Base-by-base conservation (phyloP, 1,140 invertebrate genomes). In the Leptinotarsa defecta region DNA sequence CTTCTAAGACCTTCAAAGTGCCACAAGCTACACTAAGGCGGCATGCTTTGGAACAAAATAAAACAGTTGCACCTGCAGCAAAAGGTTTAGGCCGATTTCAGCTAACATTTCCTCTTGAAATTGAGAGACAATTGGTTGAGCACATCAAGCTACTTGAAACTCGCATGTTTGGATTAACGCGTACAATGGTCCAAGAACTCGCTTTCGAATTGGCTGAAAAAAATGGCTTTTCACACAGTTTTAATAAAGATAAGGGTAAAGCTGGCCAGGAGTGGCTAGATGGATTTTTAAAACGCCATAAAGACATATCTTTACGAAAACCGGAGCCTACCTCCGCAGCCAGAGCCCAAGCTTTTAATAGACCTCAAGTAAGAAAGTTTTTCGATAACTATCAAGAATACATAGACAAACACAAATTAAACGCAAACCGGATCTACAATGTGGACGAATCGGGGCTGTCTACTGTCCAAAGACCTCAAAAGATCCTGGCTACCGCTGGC, bases 251-350 rank as follows among this genome's bases (percentile, higher is more conserved):
- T 43, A 75, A 75, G 22, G 71, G 79, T 77, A 73, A 34, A 48
- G 65, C 65, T 27, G 19, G 13, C 84, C 84, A 72, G 24, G 84
- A 86, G 64, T 85, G 85, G 85, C 80, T 83, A 68, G 65, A 72
- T 57, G 76, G 77, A 15, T 86, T 86, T 74, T 48, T 83, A 52
- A 81, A 76, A 79, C 70, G 85, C 67, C 78, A 87, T 78, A 74
- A 75, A 34, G 73, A 80, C 20, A 78, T 86, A n/a, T 83, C 84
- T 22, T 76, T 85, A n/a, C 75, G 83, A 34, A 78, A 76, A 75
- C 84, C 85, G 68, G 82, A 79, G 22, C 49, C 71, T 4, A 79
- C 76, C 15, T 75, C 68, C 15, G 61, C 76, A 8, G 71, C 75
- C 19, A 68, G 79, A 27, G 73, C 71, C 13, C 70, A 73, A 34